phyloP scores from a whole-genome alignment of 2,797 vertebrate genomes.

The Galago senegalensis region DNA sequence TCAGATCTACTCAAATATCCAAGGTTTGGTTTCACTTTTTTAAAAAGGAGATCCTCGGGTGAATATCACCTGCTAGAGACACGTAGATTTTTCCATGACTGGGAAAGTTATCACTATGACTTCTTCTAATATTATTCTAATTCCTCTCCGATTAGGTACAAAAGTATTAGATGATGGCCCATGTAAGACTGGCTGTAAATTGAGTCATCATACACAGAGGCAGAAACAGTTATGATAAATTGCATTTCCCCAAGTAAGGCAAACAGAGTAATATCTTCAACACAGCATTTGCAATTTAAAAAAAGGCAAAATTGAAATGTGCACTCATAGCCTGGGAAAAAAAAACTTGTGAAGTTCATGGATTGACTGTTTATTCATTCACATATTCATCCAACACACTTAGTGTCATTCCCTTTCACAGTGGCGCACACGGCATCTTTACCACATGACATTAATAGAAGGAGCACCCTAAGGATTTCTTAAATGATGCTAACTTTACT shows the following conservation, averaged over 20 bases:
- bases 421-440: background rate
- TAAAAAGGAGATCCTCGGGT: background rate
- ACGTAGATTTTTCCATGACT: background rate
- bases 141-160: background rate
- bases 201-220: background rate
- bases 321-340: background rate
- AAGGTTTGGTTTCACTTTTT: background rate
- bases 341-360: background rate
- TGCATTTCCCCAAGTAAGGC: background rate
- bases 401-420: slow-evolving; percentile 15
- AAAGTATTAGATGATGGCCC: background rate
- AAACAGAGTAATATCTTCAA: background rate
- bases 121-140: background rate
- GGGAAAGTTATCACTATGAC: background rate
- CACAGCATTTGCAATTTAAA: background rate
- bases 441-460: background rate
- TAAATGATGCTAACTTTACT: background rate
- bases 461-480: background rate
- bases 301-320: background rate
- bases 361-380: background rate
- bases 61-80: background rate
- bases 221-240: background rate
- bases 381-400: background rate
- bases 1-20: background rate
- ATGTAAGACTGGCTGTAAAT: background rate